Base-by-base conservation (phyloP, 2,113 vertebrate species). In the Alosa alosa region DNA sequence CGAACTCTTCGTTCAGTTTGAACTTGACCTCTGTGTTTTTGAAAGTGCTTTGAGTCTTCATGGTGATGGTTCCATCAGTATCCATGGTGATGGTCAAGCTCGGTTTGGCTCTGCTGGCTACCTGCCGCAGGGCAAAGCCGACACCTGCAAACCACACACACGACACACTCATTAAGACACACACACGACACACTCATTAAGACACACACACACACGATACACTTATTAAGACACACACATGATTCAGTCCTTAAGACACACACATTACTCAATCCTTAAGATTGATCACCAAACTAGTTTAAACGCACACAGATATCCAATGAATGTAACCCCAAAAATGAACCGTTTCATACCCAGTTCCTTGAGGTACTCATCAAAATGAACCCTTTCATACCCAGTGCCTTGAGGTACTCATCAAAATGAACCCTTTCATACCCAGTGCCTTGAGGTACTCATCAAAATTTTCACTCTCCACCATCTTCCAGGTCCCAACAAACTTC, bases 1-100 rank as follows among this genome's bases (percentile, higher is more conserved):
- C 97, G 87, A 99, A 99, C 22, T 97, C 93, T 87, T 97, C 96
- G 64, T 96, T 96, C 84, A 98, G 93, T 86, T 96, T 98, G 92
- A 99, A 99, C 86, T 94, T 96, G 50, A 97, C 93, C 5, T 93
- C 95, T 44, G 41, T 44, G 41, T 44, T 97, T 93, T 98, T 99
- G 41, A 44, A 44, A 4, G 41, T 44, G 41, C 92, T 96, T 96
- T 44, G 41, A 44, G 41, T 44, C 41, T 4, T 44, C 41, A 44
- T 44, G 2, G 41, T 44, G 41, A 44, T 44, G 41, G 2, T 44
- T 44, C 41, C 41, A 44, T 44, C 41, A 44, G 41, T 44, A 44
- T 44, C 41, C 91, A 99, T 90, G 82, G 94, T 96, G 57, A 99
- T 44, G 41, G 41, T 92, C 11, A 72, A 18, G 97, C 97, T 2